Evolutionary conservation across 1,140 invertebrate genomes (phyloP).

Genomic region (Homalodisca vitripennis): DNA sequence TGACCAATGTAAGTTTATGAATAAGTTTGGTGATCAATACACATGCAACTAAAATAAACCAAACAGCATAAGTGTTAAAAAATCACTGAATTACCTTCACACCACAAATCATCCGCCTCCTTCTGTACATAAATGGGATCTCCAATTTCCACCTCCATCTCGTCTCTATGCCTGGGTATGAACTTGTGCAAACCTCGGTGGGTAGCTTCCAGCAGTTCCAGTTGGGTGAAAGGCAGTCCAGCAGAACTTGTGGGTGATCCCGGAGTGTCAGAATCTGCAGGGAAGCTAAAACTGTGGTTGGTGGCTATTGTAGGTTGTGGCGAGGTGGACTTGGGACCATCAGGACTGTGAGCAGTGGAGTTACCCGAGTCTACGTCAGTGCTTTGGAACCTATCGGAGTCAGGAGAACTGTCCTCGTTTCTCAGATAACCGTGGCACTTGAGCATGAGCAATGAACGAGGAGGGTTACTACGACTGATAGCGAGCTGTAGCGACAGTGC

Average conservation of each 20-base stretch:
- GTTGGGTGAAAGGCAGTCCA: constrained; percentile 71
- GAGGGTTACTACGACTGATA: neutral
- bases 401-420: constrained; percentile 62
- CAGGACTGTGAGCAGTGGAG: constrained; percentile 85
- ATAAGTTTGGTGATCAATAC: too few relatives aligned
- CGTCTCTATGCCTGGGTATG: constrained; percentile 89
- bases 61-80: too few relatives aligned
- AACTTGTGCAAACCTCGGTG: constrained; percentile 95
- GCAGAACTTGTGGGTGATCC: constrained; percentile 54
- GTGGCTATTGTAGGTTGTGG: constrained; percentile 50
- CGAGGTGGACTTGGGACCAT: constrained; percentile 80
- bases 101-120: constrained; percentile 96
- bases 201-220: constrained; percentile 90
- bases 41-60: too few relatives aligned
- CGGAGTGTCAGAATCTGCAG: constrained; percentile 51
- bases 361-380: constrained; percentile 73
- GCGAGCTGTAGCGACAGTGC: constrained; percentile 32
- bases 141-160: constrained; percentile 95
- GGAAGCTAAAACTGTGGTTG: neutral
- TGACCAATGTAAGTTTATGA: too few relatives aligned
- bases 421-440: constrained; percentile 70
- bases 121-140: constrained; percentile 96
- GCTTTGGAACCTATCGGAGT: constrained; percentile 31
- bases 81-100: constrained; percentile 90
- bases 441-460: constrained; percentile 66